Base-by-base conservation (phyloP, 1,140 invertebrate genomes). In the Chironomus striatipennis region DNA sequence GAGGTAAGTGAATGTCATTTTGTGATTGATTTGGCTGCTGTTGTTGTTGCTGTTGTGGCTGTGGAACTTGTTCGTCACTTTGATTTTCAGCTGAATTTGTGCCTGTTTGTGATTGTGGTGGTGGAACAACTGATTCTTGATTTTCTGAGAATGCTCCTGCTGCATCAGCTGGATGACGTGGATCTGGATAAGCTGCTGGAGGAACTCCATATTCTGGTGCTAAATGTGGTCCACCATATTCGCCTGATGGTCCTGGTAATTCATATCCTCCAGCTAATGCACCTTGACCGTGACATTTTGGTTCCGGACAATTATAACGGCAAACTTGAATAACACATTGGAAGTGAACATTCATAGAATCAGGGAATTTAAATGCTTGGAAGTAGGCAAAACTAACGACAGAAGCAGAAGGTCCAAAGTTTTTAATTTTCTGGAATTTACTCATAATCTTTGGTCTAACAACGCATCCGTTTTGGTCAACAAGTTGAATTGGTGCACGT, bases 331-430 rank as follows among this genome's bases (percentile, higher is more conserved):
- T 97, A 1, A 96, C 93, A 80, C 95, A 97, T 82, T 97, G 95
- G 90, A 97, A 97, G 86, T 96, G 95, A 1, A 97, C 94, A 80
- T 97, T 96, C 95, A 97, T 97, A 10, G 93, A 96, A 81, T 97
- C 95, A 0, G 95, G 95, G 89, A 97, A 97, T 83, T 97, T 97
- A 85, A 97, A 97, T 0, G 95, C 95, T 84, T 95, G 93, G 91
- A 97, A 97, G 84, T 97, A 95, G 2, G 95, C 95, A 79, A 96
- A 97, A 73, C 93, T 94, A 1, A 97, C 92, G 0, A 97, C 95
- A 0, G 93, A 95, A 6, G 95, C 95, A 34, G 93, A 94, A 0
- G 93, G 91, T 0, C 95, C 95, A 76, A 97, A 97, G 85, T 97
- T 96, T 84, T 96, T 96, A 76, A 97, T 95, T 84, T 97, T 97